A percentile compares a stretch with the other conserved stretches of the same genome.
phyloP scores from a whole-genome alignment of 1,140 invertebrate species.

The Bombus waltoni region DNA sequence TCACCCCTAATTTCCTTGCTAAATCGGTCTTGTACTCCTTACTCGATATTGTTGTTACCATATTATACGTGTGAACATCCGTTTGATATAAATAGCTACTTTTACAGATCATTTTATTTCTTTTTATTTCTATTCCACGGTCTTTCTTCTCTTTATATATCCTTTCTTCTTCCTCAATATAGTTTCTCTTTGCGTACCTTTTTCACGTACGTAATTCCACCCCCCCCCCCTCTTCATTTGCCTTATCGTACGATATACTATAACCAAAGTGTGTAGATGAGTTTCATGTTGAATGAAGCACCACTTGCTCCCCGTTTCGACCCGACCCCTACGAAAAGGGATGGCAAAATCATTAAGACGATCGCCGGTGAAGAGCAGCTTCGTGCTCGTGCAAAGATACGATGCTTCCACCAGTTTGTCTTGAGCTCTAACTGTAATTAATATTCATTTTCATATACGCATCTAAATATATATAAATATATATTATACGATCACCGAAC shows the following conservation, averaged over 20 bases:
- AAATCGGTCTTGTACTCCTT: constrained; percentile 61
- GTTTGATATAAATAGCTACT: constrained; percentile 55
- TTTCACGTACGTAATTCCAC: constrained; percentile 15
- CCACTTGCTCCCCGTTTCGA: constrained; percentile 71
- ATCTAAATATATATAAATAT: constrained; percentile 14
- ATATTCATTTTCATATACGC: constrained; percentile 60
- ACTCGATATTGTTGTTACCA: constrained; percentile 54
- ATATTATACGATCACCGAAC: constrained; percentile 52
- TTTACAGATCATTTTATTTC: constrained; percentile 23
- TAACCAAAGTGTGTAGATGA: constrained; percentile 79
- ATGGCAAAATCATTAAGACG: constrained; percentile 74
- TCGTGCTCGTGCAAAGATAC: constrained; percentile 17
- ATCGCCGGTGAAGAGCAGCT: constrained; percentile 6
- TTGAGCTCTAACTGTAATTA: constrained; percentile 19
- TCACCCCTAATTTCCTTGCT: constrained; percentile 57
- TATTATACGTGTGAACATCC: constrained; percentile 64
- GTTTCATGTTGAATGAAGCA: constrained; percentile 79
- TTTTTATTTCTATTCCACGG: constrained; percentile 33
- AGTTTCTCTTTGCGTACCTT: constrained; percentile 48
- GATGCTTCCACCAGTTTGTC: constrained; percentile 35
- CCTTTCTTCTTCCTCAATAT: neutral
- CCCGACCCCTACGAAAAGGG: constrained; percentile 82
- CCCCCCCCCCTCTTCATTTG: neutral
- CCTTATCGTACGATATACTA: constrained; percentile 60
- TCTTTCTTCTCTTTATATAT: neutral